Conservation (phyloP, 2,113 vertebrate species). For the Nerophis lumbriciformis region DNA sequence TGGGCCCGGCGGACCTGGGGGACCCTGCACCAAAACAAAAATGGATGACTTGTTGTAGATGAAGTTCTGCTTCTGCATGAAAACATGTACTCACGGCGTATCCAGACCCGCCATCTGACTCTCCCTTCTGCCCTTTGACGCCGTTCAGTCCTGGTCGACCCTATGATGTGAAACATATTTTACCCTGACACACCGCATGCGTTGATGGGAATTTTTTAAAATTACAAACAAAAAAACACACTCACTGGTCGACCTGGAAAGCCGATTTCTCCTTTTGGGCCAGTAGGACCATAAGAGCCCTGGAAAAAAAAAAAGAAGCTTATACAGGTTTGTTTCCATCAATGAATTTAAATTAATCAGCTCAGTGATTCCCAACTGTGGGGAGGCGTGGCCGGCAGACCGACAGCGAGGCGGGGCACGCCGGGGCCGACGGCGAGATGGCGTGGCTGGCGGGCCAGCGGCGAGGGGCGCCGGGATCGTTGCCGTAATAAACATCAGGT, state of each 20-base stretch:
- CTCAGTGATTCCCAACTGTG: too few relatives aligned
- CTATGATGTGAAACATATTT: conserved; percentile 52
- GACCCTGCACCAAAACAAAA: conserved; percentile 60
- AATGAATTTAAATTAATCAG: too few relatives aligned
- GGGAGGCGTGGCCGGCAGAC: too few relatives aligned
- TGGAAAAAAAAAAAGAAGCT: conserved; percentile 36
- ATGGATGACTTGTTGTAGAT: not conserved
- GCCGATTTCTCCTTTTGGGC: conserved; percentile 90
- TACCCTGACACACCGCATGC: not conserved
- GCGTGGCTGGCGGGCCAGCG: too few relatives aligned
- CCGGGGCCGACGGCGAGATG: too few relatives aligned
- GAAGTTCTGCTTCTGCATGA: not conserved
- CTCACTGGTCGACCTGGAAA: conserved; percentile 91
- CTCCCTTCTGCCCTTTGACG: conserved; percentile 85
- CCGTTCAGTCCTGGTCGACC: conserved; percentile 92
- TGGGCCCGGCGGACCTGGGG: conserved; percentile 75
- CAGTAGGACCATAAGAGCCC: conserved; percentile 76
- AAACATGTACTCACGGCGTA: conserved; percentile 70
- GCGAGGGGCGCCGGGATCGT: too few relatives aligned
- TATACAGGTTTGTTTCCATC: too few relatives aligned
- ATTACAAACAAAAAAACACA: conserved; percentile 3
- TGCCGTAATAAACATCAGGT: too few relatives aligned
- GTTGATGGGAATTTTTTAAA: not conserved
- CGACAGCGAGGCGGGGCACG: too few relatives aligned
- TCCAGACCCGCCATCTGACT: conserved; percentile 54